Percentiles rank a stretch among this genome's conserved stretches.
Evolutionary conservation across 2,888 invertebrate genomes (phyloP).

Genomic region (Lepetodrilus schrolli): DNA sequence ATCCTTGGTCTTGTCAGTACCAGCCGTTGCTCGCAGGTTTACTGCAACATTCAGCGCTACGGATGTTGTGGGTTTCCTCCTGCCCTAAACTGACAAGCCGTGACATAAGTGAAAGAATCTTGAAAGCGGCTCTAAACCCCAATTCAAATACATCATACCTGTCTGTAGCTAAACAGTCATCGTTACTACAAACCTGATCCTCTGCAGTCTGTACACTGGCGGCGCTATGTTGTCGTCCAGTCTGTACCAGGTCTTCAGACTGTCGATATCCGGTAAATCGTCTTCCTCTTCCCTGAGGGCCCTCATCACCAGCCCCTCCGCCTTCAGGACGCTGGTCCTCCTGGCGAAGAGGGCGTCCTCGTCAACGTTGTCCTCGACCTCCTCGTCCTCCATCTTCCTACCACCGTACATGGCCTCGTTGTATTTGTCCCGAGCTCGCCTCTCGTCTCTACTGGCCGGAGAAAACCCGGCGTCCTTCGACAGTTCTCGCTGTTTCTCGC

Average conservation of each 20-base stretch:
- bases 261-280: slow-evolving; percentile 67
- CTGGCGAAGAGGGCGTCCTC: background rate
- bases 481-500: slow-evolving; percentile 36
- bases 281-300: slow-evolving; percentile 53
- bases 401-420: background rate
- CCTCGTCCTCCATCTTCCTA: background rate
- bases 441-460: background rate
- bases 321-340: slow-evolving; percentile 21
- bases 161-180: background rate
- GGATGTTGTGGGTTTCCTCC: too few species aligned
- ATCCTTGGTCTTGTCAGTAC: too few species aligned
- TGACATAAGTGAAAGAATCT: too few species aligned
- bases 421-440: background rate
- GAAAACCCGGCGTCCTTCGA: slow-evolving; percentile 16
- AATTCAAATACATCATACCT: too few species aligned
- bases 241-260: slow-evolving; percentile 74
- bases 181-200: too few species aligned
- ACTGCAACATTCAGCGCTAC: too few species aligned
- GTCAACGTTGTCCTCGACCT: background rate
- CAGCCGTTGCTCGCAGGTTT: too few species aligned
- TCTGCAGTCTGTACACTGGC: slow-evolving; percentile 62
- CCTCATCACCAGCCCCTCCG: slow-evolving; percentile 46
- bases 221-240: slow-evolving; percentile 72
- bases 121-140: too few species aligned
- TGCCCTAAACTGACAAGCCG: too few species aligned